Percentiles rank a stretch among this genome's conserved stretches.
These are phyloP conservation scores for Arothron firmamentum DNA, from an alignment of 2,113 vertebrate species.

Conservation along the genomic window DNA sequence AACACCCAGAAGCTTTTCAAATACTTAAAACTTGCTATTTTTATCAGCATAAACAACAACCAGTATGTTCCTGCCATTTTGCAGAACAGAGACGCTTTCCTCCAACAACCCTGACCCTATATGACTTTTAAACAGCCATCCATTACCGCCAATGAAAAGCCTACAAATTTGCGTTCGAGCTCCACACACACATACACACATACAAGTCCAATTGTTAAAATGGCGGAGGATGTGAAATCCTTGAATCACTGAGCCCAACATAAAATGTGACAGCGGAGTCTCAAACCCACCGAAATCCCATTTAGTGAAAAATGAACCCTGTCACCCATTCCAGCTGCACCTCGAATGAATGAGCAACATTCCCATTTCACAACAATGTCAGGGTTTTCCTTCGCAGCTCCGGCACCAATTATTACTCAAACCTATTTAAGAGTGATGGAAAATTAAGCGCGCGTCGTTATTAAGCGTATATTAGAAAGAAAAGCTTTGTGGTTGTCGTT, in stretches of 20 bases:
- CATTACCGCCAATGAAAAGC: conserved; percentile 25
- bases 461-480: conserved; percentile 16
- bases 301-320: conserved; percentile 44
- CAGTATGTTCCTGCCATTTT: neutral
- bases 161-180: conserved; percentile 36
- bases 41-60: no score
- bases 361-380: conserved; percentile 16
- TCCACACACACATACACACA: conserved; percentile 10
- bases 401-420: neutral
- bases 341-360: conserved; percentile 45
- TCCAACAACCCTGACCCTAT: conserved; percentile 29
- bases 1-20: no score
- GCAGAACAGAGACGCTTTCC: neutral
- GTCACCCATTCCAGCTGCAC: conserved; percentile 40
- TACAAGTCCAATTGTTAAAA: conserved; percentile 64
- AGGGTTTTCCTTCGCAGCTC: conserved; percentile 1
- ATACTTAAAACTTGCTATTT: no score
- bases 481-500: conserved; percentile 49
- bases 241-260: conserved; percentile 22
- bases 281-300: conserved; percentile 34
- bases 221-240: conserved; percentile 70
- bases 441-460: conserved; percentile 21
- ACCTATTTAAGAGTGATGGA: conserved; percentile 18
- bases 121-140: conserved; percentile 49
- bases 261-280: conserved; percentile 41